Evolutionary conservation across 2,888 invertebrate species (phyloP), one percentile per base, ranked within the genome.

Genomic region (Pegoplata infirma): DNA sequence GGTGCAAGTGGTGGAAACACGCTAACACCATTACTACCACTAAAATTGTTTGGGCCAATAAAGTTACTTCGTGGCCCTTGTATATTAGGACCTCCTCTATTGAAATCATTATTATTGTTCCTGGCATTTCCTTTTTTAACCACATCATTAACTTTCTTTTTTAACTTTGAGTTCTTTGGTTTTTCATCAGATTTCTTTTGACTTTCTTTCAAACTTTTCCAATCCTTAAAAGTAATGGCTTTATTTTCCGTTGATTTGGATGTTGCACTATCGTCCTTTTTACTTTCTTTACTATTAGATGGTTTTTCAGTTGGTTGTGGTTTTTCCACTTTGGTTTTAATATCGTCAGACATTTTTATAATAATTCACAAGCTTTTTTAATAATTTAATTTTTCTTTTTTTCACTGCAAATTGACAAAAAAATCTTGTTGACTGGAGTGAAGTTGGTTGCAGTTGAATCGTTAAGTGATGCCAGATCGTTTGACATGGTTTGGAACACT

Each of bases 211-310:
- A 81, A 79, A 56, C 82, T 83, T 47, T 86, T 86, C 85, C 86
- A 86, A 49, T 85, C 86, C 5, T 84, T 83, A 61, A 85, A 85
- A 0, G 86, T 83, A 80, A 85, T 32, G 0, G 44, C 0, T 82
- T 76, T 81, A 19, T 19, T 82, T 44, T 47, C 59, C 1, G 14
- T 2, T 1, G 32, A 19, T 19, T 49, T 49, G 4, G 47, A 23
- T 25, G 36, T 12, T n/a, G 36, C 5, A 16, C 2, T 36, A 12
- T 25, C 32, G 0, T 10, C 4, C 10, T 59, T 19, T 8, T 10
- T 12, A 28, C 25, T 40, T 14, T 51, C 51, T n/a, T n/a, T 16
- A n/a, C n/a, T 46, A 12, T 21, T 1, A 21, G 19, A 12, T 19
- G 40, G 12, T 36, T 8, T 14, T 23, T 51, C 51, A 25, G 23